Evolutionary conservation across 2,888 invertebrate genomes (phyloP), one percentile per base, ranked within the genome.

Genomic region (Drosophila hawaiiensis): DNA sequence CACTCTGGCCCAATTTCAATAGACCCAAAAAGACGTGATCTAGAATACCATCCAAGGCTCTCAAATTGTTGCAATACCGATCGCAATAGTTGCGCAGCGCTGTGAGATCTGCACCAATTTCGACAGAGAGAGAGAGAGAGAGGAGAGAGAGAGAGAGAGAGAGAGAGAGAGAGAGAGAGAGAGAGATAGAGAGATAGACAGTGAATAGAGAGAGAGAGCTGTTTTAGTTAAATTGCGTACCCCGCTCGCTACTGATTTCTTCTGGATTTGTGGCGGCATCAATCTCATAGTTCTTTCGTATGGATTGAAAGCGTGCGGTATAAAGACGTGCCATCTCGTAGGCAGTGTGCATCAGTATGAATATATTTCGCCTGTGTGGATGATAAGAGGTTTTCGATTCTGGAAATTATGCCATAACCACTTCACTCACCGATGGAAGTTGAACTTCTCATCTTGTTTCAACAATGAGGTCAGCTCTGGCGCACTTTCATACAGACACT

Each of bases 1-100:
- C 95, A 29, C 94, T 93, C 61, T 97, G 94, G 67, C 96, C 95
- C 35, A 98, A 91, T 78, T 96, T 94, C 39, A 98, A 92, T 56
- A 98, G 91, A 0, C 98, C 98, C 68, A 98, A 91, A 0, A 96
- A 95, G 83, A 97, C 96, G 63, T 94, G 94, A 71, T 95, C 94
- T 10, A 95, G 94, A 33, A 97, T 95, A 2, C 94, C 95, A 70
- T 96, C 95, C 25, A 97, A 95, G 56, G 94, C 94, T 3, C 95
- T 94, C 86, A 96, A 94, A 94, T 98, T 97, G 7, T 94, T 94
- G 62, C 95, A 95, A 79, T 97, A 97, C 60, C 95, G 95, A 54
- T 95, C 94, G 83, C 97, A 96, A 86, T 96, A 94, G 66, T 94
- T 93, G 16, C 96, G 95, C 83, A 98, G 96, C 61, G 94, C 94